A percentile compares a stretch with the other conserved stretches of the same genome.
Conservation (phyloP, 2,888 invertebrate species). For the Melipona bicolor region DNA sequence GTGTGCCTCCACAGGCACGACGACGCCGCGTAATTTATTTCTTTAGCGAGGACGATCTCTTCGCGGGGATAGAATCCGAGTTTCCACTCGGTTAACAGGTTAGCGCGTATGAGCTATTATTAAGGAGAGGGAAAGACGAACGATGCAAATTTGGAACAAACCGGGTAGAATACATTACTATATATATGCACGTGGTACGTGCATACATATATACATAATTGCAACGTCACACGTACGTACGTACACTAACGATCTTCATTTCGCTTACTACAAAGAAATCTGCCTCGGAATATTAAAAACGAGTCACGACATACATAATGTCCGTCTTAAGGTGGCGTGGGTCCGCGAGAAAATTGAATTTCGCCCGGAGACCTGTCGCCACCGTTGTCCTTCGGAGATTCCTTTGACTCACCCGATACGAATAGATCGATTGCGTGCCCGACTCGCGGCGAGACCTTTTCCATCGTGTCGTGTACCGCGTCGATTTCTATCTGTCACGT, state of each 20-base stretch:
- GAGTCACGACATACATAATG: no score
- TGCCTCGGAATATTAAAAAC: no score
- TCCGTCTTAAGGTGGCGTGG: no score
- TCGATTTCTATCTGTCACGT: constrained; percentile 39
- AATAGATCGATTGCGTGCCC: constrained; percentile 46
- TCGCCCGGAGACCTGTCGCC: not conserved
- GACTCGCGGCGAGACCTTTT: constrained; percentile 30
- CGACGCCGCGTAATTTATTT: not conserved
- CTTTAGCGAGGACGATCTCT: not conserved
- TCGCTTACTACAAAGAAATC: no score
- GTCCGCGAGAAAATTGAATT: constrained; percentile 11
- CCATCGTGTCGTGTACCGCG: constrained; percentile 14
- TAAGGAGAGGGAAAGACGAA: not conserved
- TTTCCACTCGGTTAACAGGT: not conserved
- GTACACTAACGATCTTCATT: no score
- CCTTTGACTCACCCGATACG: constrained; percentile 47
- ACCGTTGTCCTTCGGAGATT: constrained; percentile 7
- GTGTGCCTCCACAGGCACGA: not conserved
- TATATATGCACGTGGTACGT: no score
- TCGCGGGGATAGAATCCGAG: not conserved
- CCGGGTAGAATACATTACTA: not conserved
- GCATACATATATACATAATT: no score
- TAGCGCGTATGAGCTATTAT: not conserved
- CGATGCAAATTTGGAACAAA: not conserved
- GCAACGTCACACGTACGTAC: no score